Evolutionary conservation across 1,140 invertebrate species (phyloP).

Genomic region (Vanessa tameamea): DNA sequence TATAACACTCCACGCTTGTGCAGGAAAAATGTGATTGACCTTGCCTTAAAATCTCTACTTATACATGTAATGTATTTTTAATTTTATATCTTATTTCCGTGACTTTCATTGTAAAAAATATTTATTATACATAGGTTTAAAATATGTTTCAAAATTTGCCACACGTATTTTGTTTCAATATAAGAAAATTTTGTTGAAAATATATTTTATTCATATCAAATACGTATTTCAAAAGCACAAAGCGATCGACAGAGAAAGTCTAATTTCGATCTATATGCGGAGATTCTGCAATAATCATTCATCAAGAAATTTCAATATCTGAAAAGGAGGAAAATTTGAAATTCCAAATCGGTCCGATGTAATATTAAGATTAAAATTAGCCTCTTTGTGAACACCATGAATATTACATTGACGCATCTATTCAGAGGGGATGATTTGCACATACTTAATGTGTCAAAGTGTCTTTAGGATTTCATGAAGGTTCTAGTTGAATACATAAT

Average conservation of each 20-base stretch:
- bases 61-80: too few species aligned
- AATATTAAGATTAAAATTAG: conserved; percentile 41
- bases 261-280: conserved; percentile 28
- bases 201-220: conserved; percentile 12
- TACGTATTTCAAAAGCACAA: conserved; percentile 1
- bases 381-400: conserved; percentile 32
- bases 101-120: too few species aligned
- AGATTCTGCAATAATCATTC: conserved; percentile 35
- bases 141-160: too few species aligned
- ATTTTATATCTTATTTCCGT: too few species aligned
- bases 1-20: too few species aligned
- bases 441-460: conserved; percentile 3
- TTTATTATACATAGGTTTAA: too few species aligned
- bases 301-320: conserved; percentile 43
- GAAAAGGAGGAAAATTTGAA: conserved; percentile 37
- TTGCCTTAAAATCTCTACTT: too few species aligned
- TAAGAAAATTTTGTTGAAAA: background rate
- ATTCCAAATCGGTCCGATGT: conserved; percentile 30
- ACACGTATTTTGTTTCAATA: background rate
- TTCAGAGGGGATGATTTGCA: background rate
- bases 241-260: conserved; percentile 3
- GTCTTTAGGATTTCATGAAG: background rate
- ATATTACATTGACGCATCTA: conserved; percentile 24
- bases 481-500: background rate
- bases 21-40: too few species aligned